These are phyloP conservation scores for Bathynomus jamesi DNA, from an alignment of 1,140 invertebrate genomes.

Conservation along the genomic window DNA sequence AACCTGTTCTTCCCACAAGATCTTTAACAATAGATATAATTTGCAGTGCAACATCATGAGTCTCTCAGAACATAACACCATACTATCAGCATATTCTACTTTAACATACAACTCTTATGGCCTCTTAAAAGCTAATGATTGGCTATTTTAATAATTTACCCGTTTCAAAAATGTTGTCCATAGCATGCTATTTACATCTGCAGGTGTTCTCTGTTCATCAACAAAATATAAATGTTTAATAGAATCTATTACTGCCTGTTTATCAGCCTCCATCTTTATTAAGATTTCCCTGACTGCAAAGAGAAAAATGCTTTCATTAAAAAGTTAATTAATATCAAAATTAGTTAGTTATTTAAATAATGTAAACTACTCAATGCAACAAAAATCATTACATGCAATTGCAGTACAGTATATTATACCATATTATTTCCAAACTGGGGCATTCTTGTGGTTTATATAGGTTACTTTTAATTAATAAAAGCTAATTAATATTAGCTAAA, in stretches of 20 bases:
- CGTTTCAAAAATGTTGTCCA: background rate
- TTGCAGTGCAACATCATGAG: too few species aligned
- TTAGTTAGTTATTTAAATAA: background rate
- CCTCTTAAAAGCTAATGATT: too few species aligned
- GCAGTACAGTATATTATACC: background rate
- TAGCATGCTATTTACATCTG: background rate
- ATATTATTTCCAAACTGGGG: background rate
- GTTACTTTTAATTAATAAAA: background rate
- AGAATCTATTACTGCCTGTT: background rate
- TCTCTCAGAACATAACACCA: too few species aligned
- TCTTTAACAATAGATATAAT: too few species aligned
- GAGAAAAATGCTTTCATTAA: too few species aligned
- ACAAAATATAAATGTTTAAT: constrained; percentile 1
- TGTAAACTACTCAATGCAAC: background rate
- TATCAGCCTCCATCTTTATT: background rate
- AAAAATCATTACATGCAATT: too few species aligned
- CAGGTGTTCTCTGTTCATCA: background rate
- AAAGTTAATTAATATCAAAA: background rate
- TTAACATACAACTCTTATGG: too few species aligned
- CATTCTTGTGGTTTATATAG: background rate
- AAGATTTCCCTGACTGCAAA: background rate
- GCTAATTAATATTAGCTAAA: background rate
- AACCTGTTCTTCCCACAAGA: too few species aligned
- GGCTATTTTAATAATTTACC: too few species aligned
- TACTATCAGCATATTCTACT: too few species aligned